Base-by-base conservation (phyloP, 2,888 invertebrate genomes). In the Apamea epomidion region DNA sequence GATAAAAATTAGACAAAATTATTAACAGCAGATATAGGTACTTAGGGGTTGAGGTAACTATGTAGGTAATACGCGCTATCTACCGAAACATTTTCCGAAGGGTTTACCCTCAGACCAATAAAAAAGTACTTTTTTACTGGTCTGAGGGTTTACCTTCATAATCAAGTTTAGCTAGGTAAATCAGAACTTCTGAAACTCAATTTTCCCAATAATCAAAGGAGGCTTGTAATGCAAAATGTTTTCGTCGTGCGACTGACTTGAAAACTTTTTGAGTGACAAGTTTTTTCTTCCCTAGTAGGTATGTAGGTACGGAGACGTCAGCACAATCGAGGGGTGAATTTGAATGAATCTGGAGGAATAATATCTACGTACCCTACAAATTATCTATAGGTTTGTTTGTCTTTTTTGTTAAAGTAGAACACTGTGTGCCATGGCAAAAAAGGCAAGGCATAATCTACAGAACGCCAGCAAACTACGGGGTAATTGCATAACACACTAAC, bases 151-250 rank as follows among this genome's bases (percentile, higher is more conserved):
- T 70, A 65, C 81, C 68, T 68, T 10, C 21, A 18, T 81, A 74
- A 29, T 25, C 18, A 32, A 74, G 62, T 82, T 32, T 32, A 14
- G 29, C 3, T 48, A 73, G 21, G 62, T 75, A 81, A 86, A 72
- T 72, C 64, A 68, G 71, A 85, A 90, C 88, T 84, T 89, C 78
- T 45, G 29, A 85, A 90, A 91, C 81, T 83, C 77, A 81, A 90
- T 91, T 90, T 90, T 64, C 83, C 81, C 83, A 79, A 87, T 88
- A 87, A 88, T 87, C 88, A 88, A 86, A 84, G 84, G 80, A 83
- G 83, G 83, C 81, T 91, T 91, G 91, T 90, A 76, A 91, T 91
- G 90, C 87, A 91, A 91, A 92, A 89, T 90, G 85, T 84, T 89
- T 85, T 88, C 73, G 83, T 84, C 83, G 76, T 87, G 75, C 82